Percentiles rank a stretch among this genome's conserved stretches.
Conservation (phyloP, 2,113 vertebrate genomes). For the Mesembrinibis cayennensis region DNA sequence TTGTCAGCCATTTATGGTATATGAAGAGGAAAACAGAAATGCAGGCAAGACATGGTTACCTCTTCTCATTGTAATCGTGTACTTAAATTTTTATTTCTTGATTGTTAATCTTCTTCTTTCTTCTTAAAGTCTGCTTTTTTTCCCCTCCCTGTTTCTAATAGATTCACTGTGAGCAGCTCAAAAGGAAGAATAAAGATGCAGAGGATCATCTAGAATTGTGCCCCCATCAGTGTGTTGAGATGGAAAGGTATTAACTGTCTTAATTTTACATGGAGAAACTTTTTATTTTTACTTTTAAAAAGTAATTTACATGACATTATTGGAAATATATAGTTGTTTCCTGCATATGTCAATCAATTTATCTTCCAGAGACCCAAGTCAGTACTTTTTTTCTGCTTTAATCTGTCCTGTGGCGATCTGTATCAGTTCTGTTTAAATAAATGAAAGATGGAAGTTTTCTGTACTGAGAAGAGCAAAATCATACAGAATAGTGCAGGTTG, state of each 20-base stretch:
- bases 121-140: background rate
- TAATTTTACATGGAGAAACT: background rate
- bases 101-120: background rate
- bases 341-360: background rate
- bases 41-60: background rate
- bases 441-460: background rate
- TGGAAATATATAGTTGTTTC: background rate
- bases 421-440: background rate
- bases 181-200: background rate
- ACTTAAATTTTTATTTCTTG: background rate
- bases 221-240: slow-evolving; percentile 15
- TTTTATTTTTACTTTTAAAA: background rate
- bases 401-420: background rate
- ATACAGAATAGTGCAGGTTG: background rate
- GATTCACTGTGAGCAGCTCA: slow-evolving; percentile 8
- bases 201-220: background rate
- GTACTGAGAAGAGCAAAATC: background rate
- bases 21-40: background rate
- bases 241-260: slow-evolving; percentile 67
- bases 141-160: background rate
- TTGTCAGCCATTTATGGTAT: background rate
- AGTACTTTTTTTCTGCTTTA: background rate
- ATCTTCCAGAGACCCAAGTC: background rate
- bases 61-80: background rate
- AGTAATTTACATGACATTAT: background rate